Evolutionary conservation across 1,140 invertebrate species (phyloP).

Genomic region (Microplitis demolitor): DNA sequence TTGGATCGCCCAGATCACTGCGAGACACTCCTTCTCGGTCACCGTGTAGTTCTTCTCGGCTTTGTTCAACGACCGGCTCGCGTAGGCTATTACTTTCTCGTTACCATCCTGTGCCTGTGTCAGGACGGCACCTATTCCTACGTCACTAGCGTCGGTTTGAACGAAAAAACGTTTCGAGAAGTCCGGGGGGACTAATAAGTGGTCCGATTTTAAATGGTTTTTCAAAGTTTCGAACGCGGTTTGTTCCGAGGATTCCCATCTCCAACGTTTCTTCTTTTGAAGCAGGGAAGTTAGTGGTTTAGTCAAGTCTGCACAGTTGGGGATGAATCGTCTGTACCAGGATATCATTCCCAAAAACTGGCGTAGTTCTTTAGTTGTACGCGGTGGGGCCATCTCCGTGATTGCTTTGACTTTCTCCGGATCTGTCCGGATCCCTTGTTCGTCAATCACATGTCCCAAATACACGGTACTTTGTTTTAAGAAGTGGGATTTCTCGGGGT

Average conservation of each 20-base stretch:
- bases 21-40: conserved; percentile 59
- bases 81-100: conserved; percentile 49
- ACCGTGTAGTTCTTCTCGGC: conserved; percentile 54
- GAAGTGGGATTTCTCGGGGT: conserved; percentile 39
- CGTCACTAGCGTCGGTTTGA: conserved; percentile 39
- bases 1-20: conserved; percentile 54
- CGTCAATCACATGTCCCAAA: conserved; percentile 36
- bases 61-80: conserved; percentile 44
- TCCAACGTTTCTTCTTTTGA: conserved; percentile 35
- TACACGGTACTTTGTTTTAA: conserved; percentile 33
- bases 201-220: background rate
- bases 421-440: conserved; percentile 36
- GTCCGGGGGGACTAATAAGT: conserved; percentile 31
- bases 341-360: conserved; percentile 39
- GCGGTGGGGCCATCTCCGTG: conserved; percentile 17
- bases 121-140: conserved; percentile 41
- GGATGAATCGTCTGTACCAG: conserved; percentile 54
- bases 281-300: conserved; percentile 38
- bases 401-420: conserved; percentile 39
- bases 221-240: background rate
- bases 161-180: conserved; percentile 40
- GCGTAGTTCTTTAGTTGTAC: conserved; percentile 35
- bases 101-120: conserved; percentile 34
- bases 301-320: conserved; percentile 42
- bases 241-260: conserved; percentile 32